Conservation (phyloP, 2,113 vertebrate species). For the Acanthisitta chloris region DNA sequence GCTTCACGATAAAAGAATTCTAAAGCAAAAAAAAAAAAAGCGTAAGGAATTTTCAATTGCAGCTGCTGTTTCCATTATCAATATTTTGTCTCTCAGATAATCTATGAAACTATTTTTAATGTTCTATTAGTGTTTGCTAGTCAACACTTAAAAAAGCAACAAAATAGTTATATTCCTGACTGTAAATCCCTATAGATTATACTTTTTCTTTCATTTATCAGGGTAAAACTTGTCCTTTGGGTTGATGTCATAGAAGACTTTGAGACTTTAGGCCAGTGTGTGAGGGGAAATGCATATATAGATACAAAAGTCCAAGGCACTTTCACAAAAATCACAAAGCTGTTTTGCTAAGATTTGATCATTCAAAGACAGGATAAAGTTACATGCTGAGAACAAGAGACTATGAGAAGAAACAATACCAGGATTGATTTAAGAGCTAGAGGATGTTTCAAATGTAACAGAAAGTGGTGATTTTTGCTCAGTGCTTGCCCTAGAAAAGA, state of each 20-base stretch:
- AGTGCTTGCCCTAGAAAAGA: neutral
- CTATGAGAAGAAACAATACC: neutral
- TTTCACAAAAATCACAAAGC: neutral
- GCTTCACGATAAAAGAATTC: neutral
- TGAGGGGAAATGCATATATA: neutral
- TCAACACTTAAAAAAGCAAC: neutral
- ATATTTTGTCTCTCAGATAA: neutral
- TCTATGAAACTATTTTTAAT: neutral
- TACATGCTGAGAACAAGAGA: neutral
- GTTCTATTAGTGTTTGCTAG: neutral
- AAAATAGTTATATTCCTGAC: neutral
- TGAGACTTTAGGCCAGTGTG: neutral
- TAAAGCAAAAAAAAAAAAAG: neutral
- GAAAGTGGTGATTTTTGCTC: neutral
- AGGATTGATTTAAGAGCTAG: neutral
- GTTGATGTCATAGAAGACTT: neutral
- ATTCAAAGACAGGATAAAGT: neutral
- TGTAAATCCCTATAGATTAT: neutral
- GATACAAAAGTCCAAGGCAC: neutral
- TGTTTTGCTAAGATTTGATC: neutral
- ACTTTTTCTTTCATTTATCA: neutral
- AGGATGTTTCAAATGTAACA: neutral
- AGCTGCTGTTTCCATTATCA: neutral
- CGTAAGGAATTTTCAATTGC: neutral
- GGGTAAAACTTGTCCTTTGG: neutral